Evolutionary conservation across 2,113 vertebrate species (phyloP), one percentile per base, ranked within the genome.

Genomic region (Embiotoca jacksoni): DNA sequence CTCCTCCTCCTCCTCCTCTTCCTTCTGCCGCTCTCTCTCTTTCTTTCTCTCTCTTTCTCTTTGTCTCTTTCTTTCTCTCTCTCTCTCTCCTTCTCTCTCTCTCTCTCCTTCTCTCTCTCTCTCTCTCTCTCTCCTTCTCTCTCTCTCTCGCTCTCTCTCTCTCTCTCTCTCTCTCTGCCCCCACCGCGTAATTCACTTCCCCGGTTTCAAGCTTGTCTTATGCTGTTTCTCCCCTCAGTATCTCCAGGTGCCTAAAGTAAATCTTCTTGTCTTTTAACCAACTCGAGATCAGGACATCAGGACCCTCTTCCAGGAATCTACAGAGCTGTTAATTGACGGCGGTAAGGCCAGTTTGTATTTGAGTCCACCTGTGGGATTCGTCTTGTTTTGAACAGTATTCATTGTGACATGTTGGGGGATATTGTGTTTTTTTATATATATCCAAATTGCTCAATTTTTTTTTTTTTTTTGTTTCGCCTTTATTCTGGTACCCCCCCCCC

Each of bases 181-280:
- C 39, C 80, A 75, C 47, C 31, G 71, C 71, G 76, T 89, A 88
- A 91, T 89, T 89, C 73, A 88, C 89, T 91, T 89, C 87, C 78
- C 75, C 71, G 23, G 23, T 85, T 75, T 84, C 75, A 83, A 72
- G 78, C 77, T 58, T 80, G 75, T 90, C 79, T 89, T 61, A 16
- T 83, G 68, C 72, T 82, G 35, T 67, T 58, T 0, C 31, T 66
- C 57, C 33, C 66, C 50, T 68, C 71, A 78, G 55, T 84, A 55
- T 84, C 69, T 83, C 72, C 84, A 88, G 84, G 85, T 90, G 65
- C 41, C 70, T 30, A 13, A 53, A 54, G 56, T 49, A 72, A 72
- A 79, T 68, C 67, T 4, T 55, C 67, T 72, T n/a, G 57, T 63
- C 72, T 60, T 53, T 67, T 56, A 61, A 68, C 35, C 70, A 70